Evolutionary conservation across 2,888 invertebrate species (phyloP).

Genomic region (Schizaphis graminum): DNA sequence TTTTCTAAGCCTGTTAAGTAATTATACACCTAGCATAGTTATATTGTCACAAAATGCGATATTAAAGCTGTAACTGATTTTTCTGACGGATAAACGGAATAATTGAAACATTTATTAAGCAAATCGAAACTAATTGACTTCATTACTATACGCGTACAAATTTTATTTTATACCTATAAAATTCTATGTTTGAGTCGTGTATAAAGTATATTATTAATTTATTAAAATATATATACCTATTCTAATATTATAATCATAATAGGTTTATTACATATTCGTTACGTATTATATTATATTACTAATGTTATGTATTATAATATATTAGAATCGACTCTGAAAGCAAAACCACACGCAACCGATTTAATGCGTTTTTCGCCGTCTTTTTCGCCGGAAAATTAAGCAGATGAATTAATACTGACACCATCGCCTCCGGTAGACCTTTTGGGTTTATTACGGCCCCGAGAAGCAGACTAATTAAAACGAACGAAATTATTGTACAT

Average conservation of each 20-base stretch:
- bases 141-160: too few species aligned
- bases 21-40: neutral
- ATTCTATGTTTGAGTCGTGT: too few species aligned
- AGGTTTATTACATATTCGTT: too few species aligned
- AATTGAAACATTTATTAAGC: too few species aligned
- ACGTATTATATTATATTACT: too few species aligned
- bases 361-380: slow-evolving; percentile 34
- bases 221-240: too few species aligned
- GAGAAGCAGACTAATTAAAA: slow-evolving; percentile 56
- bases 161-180: too few species aligned
- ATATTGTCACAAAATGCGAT: neutral
- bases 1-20: neutral
- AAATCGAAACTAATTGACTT: too few species aligned
- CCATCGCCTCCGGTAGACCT: neutral
- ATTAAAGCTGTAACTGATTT: neutral
- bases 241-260: too few species aligned
- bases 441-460: slow-evolving; percentile 47
- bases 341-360: neutral
- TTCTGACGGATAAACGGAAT: neutral
- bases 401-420: slow-evolving; percentile 42
- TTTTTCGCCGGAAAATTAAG: slow-evolving; percentile 41
- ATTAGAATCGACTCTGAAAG: neutral
- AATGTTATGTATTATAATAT: neutral
- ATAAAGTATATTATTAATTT: too few species aligned
- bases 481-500: neutral